Base-by-base conservation (phyloP, 2,113 vertebrate species). In the Enhydra lutris region DNA sequence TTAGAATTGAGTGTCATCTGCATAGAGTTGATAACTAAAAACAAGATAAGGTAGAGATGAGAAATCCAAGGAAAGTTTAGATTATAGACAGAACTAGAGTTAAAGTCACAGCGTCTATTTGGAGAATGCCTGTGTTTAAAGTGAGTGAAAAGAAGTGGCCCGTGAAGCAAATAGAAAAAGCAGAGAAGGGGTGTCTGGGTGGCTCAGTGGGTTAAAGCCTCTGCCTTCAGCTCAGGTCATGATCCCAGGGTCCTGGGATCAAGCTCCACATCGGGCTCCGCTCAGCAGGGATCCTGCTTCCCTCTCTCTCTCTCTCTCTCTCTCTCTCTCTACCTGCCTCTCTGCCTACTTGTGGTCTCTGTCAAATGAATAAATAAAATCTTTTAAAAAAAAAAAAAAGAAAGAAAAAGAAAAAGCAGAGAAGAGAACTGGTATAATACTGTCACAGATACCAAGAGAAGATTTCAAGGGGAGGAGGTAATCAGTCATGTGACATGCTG, bases 1-100 rank as follows among this genome's bases (percentile, higher is more conserved):
- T 86, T 87, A 97, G 42, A 90, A 93, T 63, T 81, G 9, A 95
- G 67, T 67, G n/a, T 93, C 20, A 63, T 76, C 21, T 76, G 71
- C 29, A 45, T 26, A 80, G 36, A 83, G 45, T 84, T 79, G 52
- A 89, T 65, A 85, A 65, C 86, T 74, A 80, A 79, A 91, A 89
- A 26, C 83, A 96, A 92, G 88, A 36, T 80, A 84, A 84, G 63
- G 18, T 73, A 36, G 23, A 89, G 34, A 57, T 87, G 39, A 82
- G 34, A 91, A 61, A 83, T 87, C 39, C n/a, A 95, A 69, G 24
- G 55, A 85, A 94, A 89, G 1, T 63, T 73, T 42, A 87, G 50
- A 34, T 78, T 82, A 52, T 71, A 73, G 50, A 57, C 78, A 47
- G 90, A 93, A 86, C 94, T 93, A 91, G 88, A 45, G 21, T 83